These are phyloP conservation scores for Pseudochirops corinnae DNA, from an alignment of 2,797 vertebrate genomes.

Conservation along the genomic window DNA sequence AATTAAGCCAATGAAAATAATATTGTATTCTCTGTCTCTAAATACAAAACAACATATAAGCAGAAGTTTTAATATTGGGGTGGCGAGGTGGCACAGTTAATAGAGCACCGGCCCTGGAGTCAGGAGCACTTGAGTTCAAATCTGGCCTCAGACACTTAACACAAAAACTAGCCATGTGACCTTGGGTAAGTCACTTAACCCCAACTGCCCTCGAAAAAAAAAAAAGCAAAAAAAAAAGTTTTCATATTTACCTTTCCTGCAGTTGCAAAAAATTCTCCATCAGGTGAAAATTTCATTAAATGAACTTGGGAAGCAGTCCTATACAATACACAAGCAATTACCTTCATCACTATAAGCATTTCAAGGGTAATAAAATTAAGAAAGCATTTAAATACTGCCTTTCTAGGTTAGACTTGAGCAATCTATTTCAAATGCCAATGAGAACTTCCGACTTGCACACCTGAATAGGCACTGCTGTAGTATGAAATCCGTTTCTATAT, in stretches of 20 bases:
- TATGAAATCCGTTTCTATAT: slow-evolving; percentile 15
- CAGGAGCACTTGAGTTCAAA: too few species aligned
- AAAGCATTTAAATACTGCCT: slow-evolving; percentile 28
- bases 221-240: slow-evolving; percentile 20
- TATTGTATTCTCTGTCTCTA: slow-evolving; percentile 50
- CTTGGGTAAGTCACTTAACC: too few species aligned
- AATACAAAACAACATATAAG: slow-evolving; percentile 57
- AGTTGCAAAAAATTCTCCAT: slow-evolving; percentile 98
- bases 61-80: slow-evolving; percentile 44
- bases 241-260: slow-evolving; percentile 91
- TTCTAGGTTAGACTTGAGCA: slow-evolving; percentile 34
- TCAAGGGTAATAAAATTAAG: slow-evolving; percentile 33
- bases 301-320: slow-evolving; percentile 95
- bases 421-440: slow-evolving; percentile 20
- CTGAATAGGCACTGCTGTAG: not conserved
- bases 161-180: too few species aligned
- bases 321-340: slow-evolving; percentile 67
- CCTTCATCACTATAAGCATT: slow-evolving; percentile 2
- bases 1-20: slow-evolving; percentile 15
- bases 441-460: slow-evolving; percentile 27
- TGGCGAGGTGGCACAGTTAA: too few species aligned
- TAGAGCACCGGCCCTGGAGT: too few species aligned
- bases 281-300: slow-evolving; percentile 97
- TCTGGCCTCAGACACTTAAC: too few species aligned
- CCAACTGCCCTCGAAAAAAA: too few species aligned